Conservation (phyloP, 2,113 vertebrate species). For the Rostratula benghalensis region DNA sequence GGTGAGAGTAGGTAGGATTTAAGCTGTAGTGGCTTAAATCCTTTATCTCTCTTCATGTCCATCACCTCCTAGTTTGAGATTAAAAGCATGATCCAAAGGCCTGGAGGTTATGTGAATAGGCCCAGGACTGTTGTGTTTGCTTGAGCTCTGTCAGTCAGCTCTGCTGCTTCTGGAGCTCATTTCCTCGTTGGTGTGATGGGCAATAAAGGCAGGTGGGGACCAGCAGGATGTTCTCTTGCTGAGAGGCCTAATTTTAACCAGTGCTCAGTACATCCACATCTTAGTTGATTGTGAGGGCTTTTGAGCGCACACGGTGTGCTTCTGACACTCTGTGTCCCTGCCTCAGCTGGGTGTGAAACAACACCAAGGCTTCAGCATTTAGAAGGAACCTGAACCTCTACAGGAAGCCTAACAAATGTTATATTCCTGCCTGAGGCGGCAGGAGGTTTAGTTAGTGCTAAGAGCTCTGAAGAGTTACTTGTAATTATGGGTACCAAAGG, state of each 20-base stretch:
- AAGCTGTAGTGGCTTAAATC: neutral
- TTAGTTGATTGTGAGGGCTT: neutral
- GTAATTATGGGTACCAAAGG: neutral
- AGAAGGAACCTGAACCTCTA: neutral
- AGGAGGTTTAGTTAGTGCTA: neutral
- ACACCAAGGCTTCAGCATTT: rapidly evolving
- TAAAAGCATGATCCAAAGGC: neutral
- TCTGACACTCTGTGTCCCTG: neutral
- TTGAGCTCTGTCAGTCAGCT: neutral
- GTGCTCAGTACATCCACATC: neutral
- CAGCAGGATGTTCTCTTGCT: neutral
- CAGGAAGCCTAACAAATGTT: neutral
- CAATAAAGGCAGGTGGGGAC: neutral
- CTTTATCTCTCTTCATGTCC: neutral
- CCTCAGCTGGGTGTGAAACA: neutral
- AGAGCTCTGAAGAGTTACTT: neutral
- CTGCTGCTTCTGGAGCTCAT: neutral
- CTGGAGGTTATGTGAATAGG: neutral
- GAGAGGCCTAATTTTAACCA: neutral
- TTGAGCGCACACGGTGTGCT: rapidly evolving
- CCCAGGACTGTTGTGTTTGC: neutral
- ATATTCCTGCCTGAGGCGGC: neutral
- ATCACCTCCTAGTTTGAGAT: neutral
- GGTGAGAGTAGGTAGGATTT: neutral
- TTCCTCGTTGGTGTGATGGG: neutral